Conservation (phyloP, 2,113 vertebrate species). For the Narcine bancroftii region DNA sequence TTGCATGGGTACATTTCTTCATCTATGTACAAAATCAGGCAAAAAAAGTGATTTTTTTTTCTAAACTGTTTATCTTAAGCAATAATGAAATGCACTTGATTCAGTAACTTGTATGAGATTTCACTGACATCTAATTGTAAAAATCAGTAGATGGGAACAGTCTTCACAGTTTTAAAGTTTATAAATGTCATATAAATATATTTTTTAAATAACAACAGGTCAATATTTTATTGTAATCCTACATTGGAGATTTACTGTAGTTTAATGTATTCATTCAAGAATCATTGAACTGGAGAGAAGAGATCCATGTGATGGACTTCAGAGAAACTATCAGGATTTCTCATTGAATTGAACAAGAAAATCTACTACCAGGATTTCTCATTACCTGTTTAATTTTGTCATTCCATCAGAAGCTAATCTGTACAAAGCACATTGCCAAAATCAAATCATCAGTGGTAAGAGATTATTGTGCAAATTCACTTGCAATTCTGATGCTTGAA, state of each 20-base stretch:
- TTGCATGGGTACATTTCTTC: neutral
- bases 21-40: neutral
- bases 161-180: neutral
- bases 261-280: neutral
- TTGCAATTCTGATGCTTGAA: conserved; percentile 18
- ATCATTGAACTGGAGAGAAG: conserved; percentile 5
- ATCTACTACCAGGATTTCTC: neutral
- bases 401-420: conserved; percentile 20
- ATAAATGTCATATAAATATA: conserved; percentile 10
- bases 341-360: too few species aligned
- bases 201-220: conserved; percentile 28
- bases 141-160: neutral
- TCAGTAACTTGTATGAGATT: neutral
- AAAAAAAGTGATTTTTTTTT: neutral
- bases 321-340: neutral
- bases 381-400: conserved; percentile 20
- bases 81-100: conserved; percentile 34
- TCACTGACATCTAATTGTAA: conserved; percentile 6
- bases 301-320: neutral
- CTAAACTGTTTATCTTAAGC: conserved; percentile 9
- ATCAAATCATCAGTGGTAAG: neutral
- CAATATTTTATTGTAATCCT: conserved; percentile 33
- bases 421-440: neutral
- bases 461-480: neutral
- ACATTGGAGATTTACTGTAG: neutral